phyloP scores from a whole-genome alignment of 2,113 vertebrate genomes.

The Bungarus multicinctus region DNA sequence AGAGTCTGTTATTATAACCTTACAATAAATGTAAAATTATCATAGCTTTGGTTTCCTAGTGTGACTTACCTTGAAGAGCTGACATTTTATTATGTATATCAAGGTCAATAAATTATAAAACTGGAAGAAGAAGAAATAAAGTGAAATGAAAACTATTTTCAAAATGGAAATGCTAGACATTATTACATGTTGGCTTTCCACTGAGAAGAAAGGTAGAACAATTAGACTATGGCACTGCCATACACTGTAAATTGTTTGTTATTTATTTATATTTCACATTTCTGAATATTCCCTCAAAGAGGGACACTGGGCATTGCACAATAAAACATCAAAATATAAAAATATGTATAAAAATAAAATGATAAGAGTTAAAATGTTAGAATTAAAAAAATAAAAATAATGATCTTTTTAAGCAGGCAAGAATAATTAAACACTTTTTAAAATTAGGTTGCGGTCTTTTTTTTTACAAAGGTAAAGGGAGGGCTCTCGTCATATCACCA shows the following conservation, averaged over 20 bases:
- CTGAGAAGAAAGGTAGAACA: neutral
- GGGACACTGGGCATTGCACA: neutral
- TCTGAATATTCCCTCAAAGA: neutral
- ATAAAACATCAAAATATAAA: neutral
- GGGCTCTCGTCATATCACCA: neutral
- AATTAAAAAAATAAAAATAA: neutral
- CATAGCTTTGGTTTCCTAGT: neutral
- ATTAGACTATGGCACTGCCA: neutral
- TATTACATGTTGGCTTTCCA: neutral
- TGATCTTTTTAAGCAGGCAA: neutral
- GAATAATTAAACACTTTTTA: neutral
- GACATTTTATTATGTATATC: neutral
- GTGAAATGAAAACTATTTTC: neutral
- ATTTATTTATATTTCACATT: neutral
- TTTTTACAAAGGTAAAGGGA: neutral
- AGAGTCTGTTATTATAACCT: neutral
- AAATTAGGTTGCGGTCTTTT: neutral
- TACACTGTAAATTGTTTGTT: neutral
- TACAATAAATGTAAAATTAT: neutral
- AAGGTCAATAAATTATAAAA: neutral
- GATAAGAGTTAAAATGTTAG: neutral
- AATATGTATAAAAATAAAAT: neutral
- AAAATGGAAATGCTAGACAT: neutral
- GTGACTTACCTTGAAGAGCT: neutral
- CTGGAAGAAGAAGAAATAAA: neutral